A percentile compares a stretch with the other conserved stretches of the same genome.
Evolutionary conservation across 2,888 invertebrate genomes (phyloP).

Genomic region (Pristionchus arcanus): DNA sequence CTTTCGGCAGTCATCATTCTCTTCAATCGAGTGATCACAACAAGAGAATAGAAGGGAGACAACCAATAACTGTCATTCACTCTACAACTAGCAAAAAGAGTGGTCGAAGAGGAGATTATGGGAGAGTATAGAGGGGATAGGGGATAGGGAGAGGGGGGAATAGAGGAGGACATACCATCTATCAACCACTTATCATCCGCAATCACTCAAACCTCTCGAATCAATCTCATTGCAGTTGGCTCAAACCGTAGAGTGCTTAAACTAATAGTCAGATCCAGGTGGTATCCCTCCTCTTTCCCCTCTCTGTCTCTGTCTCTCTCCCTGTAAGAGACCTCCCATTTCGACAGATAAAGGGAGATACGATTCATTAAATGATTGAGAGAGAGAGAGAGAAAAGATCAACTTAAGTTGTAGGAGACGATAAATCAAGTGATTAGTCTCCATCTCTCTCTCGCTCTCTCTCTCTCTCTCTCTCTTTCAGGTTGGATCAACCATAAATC

Average conservation of each 20-base stretch:
- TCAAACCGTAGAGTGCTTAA: not conserved
- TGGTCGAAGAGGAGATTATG: no score
- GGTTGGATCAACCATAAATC: slow-evolving; percentile 11
- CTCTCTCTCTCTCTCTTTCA: not conserved
- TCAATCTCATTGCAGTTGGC: not conserved
- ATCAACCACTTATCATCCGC: not conserved
- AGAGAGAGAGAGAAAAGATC: not conserved
- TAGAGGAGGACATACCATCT: not conserved
- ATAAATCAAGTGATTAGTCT: slow-evolving; percentile 32
- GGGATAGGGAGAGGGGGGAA: not conserved
- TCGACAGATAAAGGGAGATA: not conserved
- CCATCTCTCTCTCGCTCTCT: not conserved
- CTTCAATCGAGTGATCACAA: slow-evolving; percentile 17
- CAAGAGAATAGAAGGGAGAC: not conserved
- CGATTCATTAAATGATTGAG: not conserved
- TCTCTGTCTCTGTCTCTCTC: not conserved
- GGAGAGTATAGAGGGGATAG: not conserved
- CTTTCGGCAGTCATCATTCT: slow-evolving; percentile 43
- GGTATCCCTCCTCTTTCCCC: not conserved
- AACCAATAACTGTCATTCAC: slow-evolving; percentile 17
- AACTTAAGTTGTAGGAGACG: not conserved
- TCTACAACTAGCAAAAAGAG: no score
- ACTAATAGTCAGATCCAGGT: not conserved
- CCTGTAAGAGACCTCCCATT: not conserved
- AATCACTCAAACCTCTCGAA: not conserved